Percentiles rank a stretch among this genome's conserved stretches.
Evolutionary conservation across 1,140 invertebrate genomes (phyloP).

Genomic region (Streblospio benedicti): DNA sequence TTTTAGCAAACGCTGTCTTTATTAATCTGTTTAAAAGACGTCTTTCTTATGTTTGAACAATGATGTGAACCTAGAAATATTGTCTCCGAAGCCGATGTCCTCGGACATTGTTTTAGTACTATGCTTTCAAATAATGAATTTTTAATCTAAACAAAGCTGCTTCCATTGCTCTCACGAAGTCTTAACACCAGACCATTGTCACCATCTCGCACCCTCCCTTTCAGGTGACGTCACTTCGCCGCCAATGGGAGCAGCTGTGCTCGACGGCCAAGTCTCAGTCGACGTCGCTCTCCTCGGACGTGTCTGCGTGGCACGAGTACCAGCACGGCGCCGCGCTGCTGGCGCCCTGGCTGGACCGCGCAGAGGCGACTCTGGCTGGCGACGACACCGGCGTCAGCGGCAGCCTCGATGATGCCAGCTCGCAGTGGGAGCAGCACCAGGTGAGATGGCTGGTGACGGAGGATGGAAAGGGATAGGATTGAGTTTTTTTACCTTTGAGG

Average conservation of each 20-base stretch:
- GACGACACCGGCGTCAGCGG: slow-evolving; percentile 56
- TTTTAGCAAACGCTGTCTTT: too few species aligned
- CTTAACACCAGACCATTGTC: neutral
- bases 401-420: slow-evolving; percentile 67
- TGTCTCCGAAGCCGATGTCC: too few species aligned
- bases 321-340: slow-evolving; percentile 67
- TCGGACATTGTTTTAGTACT: too few species aligned
- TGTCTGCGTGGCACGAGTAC: slow-evolving; percentile 76
- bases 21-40: too few species aligned
- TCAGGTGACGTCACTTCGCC: slow-evolving; percentile 33
- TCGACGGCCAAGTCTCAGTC: slow-evolving; percentile 55
- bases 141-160: too few species aligned
- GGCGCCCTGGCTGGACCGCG: slow-evolving; percentile 78
- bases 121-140: too few species aligned
- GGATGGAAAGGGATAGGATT: too few species aligned
- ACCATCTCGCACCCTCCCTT: neutral
- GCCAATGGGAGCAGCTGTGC: slow-evolving; percentile 41
- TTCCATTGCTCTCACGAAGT: neutral
- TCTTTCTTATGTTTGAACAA: too few species aligned
- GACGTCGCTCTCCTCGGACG: slow-evolving; percentile 63
- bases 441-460: slow-evolving; percentile 25
- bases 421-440: slow-evolving; percentile 56
- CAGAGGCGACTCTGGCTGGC: slow-evolving; percentile 64
- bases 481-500: too few species aligned
- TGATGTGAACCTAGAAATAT: too few species aligned